A percentile compares a stretch with the other conserved stretches of the same genome.
Evolutionary conservation across 2,113 vertebrate species (phyloP).

Genomic region (Stigmatopora nigra): DNA sequence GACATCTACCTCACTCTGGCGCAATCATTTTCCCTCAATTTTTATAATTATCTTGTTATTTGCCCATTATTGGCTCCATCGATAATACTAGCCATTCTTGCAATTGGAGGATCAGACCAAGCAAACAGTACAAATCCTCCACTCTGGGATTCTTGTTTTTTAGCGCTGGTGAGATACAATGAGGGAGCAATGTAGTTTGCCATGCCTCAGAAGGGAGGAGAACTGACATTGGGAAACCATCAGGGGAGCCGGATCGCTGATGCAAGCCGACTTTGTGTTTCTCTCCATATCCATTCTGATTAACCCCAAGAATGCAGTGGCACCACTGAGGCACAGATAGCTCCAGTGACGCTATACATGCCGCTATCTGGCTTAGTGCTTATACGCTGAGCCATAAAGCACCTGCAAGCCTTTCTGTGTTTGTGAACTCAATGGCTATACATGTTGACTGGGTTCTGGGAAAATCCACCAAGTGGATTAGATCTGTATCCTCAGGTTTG

Average conservation of each 20-base stretch:
- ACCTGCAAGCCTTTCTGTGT: conserved; percentile 11
- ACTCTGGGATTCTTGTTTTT: conserved; percentile 43
- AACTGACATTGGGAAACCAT: conserved; percentile 49
- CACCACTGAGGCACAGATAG: conserved; percentile 29
- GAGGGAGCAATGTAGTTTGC: conserved; percentile 46
- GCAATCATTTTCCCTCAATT: conserved; percentile 9
- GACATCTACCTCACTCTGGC: background rate
- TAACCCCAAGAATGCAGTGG: conserved; percentile 44
- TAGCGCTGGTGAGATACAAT: conserved; percentile 52
- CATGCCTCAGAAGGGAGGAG: conserved; percentile 32
- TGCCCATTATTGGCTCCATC: conserved; percentile 26
- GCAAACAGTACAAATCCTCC: conserved; percentile 24
- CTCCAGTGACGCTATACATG: conserved; percentile 21
- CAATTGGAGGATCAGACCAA: conserved; percentile 57
- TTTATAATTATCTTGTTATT: background rate
- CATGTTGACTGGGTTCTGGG: conserved; percentile 12
- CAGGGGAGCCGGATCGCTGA: conserved; percentile 33
- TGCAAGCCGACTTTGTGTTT: conserved; percentile 37
- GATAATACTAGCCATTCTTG: conserved; percentile 43
- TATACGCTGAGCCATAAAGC: conserved; percentile 16
- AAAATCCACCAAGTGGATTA: conserved; percentile 27
- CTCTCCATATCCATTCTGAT: conserved; percentile 46
- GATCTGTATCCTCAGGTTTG: conserved; percentile 20
- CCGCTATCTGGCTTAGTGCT: conserved; percentile 12
- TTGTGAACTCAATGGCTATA: conserved; percentile 1